Percentiles rank a stretch among this genome's conserved stretches.
These are phyloP conservation scores for Enteromius afrohamiltoni DNA, from an alignment of 2,797 vertebrate species.

Conservation along the genomic window DNA sequence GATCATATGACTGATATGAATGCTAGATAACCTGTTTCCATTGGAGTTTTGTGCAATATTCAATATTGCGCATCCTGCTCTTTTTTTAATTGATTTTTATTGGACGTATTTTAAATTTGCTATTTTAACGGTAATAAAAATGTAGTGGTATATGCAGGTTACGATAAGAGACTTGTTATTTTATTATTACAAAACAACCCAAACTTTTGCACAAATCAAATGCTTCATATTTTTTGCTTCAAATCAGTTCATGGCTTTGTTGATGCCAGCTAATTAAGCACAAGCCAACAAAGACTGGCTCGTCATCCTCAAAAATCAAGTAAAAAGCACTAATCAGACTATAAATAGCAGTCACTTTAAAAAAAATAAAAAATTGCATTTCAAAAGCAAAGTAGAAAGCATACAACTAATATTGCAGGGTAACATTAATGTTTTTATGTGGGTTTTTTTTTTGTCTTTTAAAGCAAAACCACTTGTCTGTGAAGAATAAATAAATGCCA, in stretches of 20 bases:
- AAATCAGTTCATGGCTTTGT: background rate
- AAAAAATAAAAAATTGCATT: background rate
- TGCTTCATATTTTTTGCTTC: background rate
- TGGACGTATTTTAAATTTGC: background rate
- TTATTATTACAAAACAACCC: background rate
- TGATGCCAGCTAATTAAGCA: background rate
- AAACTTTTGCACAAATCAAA: background rate
- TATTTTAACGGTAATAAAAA: background rate
- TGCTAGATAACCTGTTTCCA: background rate
- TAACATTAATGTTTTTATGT: background rate
- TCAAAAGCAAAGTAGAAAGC: background rate
- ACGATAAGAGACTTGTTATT: background rate
- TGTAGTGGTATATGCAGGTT: background rate
- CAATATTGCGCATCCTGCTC: too few species aligned
- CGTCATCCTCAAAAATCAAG: background rate
- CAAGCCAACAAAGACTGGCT: background rate
- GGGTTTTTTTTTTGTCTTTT: background rate
- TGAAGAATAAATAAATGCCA: background rate
- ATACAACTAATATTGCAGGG: background rate
- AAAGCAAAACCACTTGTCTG: background rate
- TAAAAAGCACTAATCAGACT: background rate
- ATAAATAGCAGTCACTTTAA: background rate
- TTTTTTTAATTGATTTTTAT: background rate
- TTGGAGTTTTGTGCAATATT: background rate
- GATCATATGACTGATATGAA: background rate